Base-by-base conservation (phyloP, 1,140 invertebrate genomes). In the Amyelois transitella region DNA sequence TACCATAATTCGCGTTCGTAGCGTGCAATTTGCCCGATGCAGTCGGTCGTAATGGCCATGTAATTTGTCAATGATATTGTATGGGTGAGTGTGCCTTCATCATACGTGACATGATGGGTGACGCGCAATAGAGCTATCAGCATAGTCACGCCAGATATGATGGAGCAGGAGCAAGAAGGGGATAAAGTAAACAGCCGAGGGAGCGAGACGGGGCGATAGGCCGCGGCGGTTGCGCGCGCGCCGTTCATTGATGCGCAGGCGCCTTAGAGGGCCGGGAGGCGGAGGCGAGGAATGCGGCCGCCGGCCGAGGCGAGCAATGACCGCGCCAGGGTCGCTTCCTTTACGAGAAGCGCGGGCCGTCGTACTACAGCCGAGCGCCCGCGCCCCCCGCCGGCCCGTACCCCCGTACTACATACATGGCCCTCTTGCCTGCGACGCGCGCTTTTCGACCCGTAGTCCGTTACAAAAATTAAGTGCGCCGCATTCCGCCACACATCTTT, bases 291-390 rank as follows among this genome's bases (percentile, higher is more conserved):
- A 83, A 86, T 86, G 82, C 82, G 82, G 32, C 32, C 32, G 18
- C 18, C 45, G 45, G 81, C 77, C 81, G 82, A 75, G 76, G 80
- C 82, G 82, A 77, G 82, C 81, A 86, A 81, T 84, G 82, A 86
- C 82, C 82, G 82, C 82, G 79, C 77, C 82, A 86, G 82, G 82
- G 82, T 86, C 82, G 82, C 82, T 84, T 86, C 82, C 82, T 86
- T 86, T 84, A 86, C 82, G 82, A 86, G 82, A 82, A 83, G 75
- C 75, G 75, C 78, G 76, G 75, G 74, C 77, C 81, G 77, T 82
- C 82, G 83, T 86, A 86, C 83, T 86, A 86, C 83, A 84, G 72
- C 67, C 80, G 69, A 63, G 66, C 25, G 60, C 76, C 68, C 77
- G 66, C 25, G 60, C 68, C 55, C 32, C 44, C 51, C 64, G 55